Evolutionary conservation across 2,797 vertebrate genomes (phyloP).

Genomic region (Philypnodon macrostomus): DNA sequence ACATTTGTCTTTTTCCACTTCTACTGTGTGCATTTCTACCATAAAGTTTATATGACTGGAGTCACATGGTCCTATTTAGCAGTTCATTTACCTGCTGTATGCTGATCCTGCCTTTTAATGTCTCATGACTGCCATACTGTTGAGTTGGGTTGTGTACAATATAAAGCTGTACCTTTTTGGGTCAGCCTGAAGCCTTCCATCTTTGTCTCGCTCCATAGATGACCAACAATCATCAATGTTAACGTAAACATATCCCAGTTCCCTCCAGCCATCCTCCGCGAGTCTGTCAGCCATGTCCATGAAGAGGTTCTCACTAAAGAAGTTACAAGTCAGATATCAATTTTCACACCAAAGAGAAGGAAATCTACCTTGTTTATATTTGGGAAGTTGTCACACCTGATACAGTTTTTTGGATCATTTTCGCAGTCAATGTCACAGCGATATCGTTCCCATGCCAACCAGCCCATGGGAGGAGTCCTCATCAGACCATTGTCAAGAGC

Average conservation of each 20-base stretch:
- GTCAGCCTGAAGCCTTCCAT: constrained; percentile 82
- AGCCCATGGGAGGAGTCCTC: constrained; percentile 90
- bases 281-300: constrained; percentile 89
- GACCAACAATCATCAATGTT: constrained; percentile 97
- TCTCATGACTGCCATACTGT: constrained; percentile 27
- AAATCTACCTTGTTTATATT: not conserved
- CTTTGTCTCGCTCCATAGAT: constrained; percentile 74
- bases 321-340: not conserved
- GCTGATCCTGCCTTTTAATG: constrained; percentile 21
- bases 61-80: not conserved
- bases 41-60: too few relatives aligned
- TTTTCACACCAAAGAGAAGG: not conserved
- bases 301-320: constrained; percentile 80
- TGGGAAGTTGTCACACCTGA: constrained; percentile 75
- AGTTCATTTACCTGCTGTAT: not conserved
- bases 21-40: too few relatives aligned
- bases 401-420: constrained; percentile 86
- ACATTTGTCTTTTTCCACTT: too few relatives aligned
- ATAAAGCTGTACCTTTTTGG: constrained; percentile 70
- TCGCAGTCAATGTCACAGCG: constrained; percentile 87
- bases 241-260: constrained; percentile 88
- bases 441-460: constrained; percentile 93
- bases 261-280: constrained; percentile 87
- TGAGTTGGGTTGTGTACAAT: not conserved
- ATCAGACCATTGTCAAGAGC: constrained; percentile 89